These are phyloP conservation scores for Tinea trinotella DNA, from an alignment of 2,888 invertebrate genomes.

Conservation along the genomic window DNA sequence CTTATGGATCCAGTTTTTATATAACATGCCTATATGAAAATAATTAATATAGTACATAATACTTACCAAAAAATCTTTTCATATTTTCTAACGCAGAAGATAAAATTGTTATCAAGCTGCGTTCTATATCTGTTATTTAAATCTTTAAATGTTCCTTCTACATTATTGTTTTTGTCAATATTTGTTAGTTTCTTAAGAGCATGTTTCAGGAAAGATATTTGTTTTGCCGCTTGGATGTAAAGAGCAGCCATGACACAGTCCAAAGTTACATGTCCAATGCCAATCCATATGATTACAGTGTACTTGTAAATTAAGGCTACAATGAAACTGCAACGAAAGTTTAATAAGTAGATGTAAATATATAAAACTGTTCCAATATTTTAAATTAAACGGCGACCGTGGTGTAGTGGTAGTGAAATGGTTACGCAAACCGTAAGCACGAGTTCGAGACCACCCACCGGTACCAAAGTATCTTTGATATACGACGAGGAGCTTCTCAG, in stretches of 20 bases:
- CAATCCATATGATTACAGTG: slow-evolving; percentile 20
- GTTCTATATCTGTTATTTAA: background rate
- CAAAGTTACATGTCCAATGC: slow-evolving; percentile 19
- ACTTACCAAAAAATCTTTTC: slow-evolving; percentile 19
- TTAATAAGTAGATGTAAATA: background rate
- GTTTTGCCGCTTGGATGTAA: slow-evolving; percentile 19
- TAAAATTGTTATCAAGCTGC: slow-evolving; percentile 1
- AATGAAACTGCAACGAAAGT: slow-evolving; percentile 15
- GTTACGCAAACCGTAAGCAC: too few species aligned
- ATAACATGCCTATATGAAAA: background rate
- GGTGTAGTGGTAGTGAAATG: too few species aligned
- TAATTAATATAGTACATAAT: background rate
- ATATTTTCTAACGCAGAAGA: slow-evolving; percentile 19
- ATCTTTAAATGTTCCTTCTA: background rate
- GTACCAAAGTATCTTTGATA: too few species aligned
- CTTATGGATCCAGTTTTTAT: too few species aligned
- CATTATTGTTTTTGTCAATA: background rate
- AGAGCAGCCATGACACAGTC: slow-evolving; percentile 19
- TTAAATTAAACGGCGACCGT: too few species aligned
- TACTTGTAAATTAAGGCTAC: slow-evolving; percentile 11
- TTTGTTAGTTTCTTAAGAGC: slow-evolving; percentile 17
- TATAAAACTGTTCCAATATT: too few species aligned
- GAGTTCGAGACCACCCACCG: too few species aligned
- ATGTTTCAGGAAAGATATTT: slow-evolving; percentile 17
- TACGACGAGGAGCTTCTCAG: too few species aligned